A percentile compares a stretch with the other conserved stretches of the same genome.
Evolutionary conservation across 2,797 vertebrate species (phyloP).

Genomic region (Semaprochilodus insignis): DNA sequence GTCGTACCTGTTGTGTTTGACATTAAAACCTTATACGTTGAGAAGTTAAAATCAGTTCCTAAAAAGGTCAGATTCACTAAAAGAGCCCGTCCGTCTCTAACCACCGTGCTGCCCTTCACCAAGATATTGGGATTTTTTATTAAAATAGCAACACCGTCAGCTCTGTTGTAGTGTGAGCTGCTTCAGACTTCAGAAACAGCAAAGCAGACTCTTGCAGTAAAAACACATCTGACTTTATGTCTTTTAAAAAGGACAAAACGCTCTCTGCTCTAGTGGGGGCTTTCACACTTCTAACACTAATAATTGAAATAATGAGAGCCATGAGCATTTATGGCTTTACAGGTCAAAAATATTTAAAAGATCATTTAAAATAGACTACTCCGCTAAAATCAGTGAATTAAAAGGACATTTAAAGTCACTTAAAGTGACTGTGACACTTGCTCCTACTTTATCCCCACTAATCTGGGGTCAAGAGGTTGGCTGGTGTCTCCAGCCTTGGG

Average conservation of each 20-base stretch:
- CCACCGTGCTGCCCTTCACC: constrained; percentile 57
- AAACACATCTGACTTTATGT: no score
- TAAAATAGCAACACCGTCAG: constrained; percentile 52
- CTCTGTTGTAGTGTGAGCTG: no score
- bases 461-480: background rate
- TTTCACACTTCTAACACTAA: constrained; percentile 46
- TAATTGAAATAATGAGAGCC: background rate
- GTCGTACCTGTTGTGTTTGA: no score
- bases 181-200: background rate
- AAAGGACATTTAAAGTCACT: background rate
- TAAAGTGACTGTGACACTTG: background rate
- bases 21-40: no score
- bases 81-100: constrained; percentile 49
- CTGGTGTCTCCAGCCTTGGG: accelerated
- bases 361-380: no score
- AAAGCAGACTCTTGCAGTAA: constrained; percentile 30
- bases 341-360: background rate
- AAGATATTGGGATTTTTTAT: constrained; percentile 34
- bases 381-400: no score
- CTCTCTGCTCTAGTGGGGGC: background rate
- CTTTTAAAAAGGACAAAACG: background rate
- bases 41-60: constrained; percentile 31
- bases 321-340: constrained; percentile 31
- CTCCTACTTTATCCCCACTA: background rate
- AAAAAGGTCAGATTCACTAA: constrained; percentile 48